Base-by-base conservation (phyloP, 2,888 invertebrate genomes). In the Argynnis bischoffii region DNA sequence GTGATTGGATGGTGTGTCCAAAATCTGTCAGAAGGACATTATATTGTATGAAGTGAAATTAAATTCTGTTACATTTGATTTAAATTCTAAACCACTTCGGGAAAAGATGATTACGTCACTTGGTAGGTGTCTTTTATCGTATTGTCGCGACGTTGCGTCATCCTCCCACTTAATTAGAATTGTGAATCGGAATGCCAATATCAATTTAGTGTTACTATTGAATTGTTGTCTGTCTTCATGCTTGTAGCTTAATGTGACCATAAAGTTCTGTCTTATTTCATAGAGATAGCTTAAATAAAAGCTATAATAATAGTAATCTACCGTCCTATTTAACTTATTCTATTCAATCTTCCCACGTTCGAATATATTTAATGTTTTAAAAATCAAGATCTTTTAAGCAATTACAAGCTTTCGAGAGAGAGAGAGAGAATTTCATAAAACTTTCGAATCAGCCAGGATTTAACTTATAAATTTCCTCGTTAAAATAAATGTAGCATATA, bases 361-460 rank as follows among this genome's bases (percentile, higher is more conserved):
- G 26, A 16, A 31, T 51, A 60, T 31, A 51, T 26, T 51, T 51
- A 60, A 60, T 35, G 50, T 51, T 6, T 51, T 60, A 13, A 48
- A 59, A 26, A 59, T 48, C n/a, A 47, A 48, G 48, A n/a, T 59
- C 48, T 59, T 35, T n/a, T 16, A 35, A 51, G 13, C 1, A 6
- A 31, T 51, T 16, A 13, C 47, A 13, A 59, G 57, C n/a, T 35
- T 6, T 51, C 6, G 54, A 64, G 50, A 51, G 57, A 60, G 54
- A 64, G 50, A 51, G 57, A 60, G 8, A 63, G 8, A 66, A 63
- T 60, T 63, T 66, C 41, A 53, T 50, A 63, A 55, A 51, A 60
- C 51, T 69, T 66, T 63, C 53, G 51, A 63, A 66, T 66, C 63
- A 59, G 54, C 56, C 54, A 54, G 16, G 1, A n/a, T 60, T 50